Conservation (phyloP, 2,113 vertebrate genomes). For the Vimba vimba region DNA sequence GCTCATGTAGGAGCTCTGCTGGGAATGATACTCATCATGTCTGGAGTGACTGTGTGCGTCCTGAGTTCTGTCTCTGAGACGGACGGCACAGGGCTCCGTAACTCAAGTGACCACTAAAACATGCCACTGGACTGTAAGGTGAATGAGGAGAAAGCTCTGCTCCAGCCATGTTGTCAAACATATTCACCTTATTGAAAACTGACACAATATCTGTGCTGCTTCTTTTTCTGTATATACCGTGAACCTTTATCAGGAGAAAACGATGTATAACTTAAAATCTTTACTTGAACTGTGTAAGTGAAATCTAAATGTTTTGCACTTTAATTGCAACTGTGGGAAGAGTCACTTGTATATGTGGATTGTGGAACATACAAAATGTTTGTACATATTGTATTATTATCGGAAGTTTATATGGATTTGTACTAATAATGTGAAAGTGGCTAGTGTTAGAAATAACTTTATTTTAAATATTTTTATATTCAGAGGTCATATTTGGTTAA, state of each 20-base stretch:
- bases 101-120: constrained; percentile 23
- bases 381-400: neutral
- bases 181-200: no score
- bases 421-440: neutral
- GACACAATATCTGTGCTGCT: neutral
- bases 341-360: neutral
- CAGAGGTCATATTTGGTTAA: constrained; percentile 25
- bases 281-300: neutral
- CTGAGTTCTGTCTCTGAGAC: constrained; percentile 74
- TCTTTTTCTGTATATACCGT: neutral
- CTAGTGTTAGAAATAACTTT: neutral
- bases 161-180: neutral
- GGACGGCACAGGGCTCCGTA: constrained; percentile 25
- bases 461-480: neutral
- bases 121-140: neutral
- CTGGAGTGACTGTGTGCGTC: constrained; percentile 84
- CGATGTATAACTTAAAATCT: neutral
- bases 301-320: constrained; percentile 21
- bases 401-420: neutral
- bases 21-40: constrained; percentile 84
- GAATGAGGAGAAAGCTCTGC: neutral
- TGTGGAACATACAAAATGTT: neutral
- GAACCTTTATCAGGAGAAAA: neutral
- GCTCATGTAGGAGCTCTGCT: constrained; percentile 75
- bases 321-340: neutral